phyloP scores from a whole-genome alignment of 2,888 invertebrate species.

The Leptopilina syphax region DNA sequence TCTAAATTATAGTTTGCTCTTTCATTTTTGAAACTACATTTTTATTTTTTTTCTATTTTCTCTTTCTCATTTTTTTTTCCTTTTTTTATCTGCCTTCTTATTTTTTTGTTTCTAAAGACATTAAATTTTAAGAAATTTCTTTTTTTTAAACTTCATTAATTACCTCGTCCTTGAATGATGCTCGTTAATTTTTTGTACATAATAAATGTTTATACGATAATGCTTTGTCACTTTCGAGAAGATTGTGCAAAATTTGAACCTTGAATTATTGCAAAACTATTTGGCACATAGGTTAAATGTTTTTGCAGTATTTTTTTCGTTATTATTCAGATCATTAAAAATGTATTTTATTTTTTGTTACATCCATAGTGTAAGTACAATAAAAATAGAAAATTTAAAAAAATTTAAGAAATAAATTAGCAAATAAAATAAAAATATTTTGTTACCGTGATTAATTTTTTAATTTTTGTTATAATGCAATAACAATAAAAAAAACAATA shows the following conservation, averaged over 20 bases:
- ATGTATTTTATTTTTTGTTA: no score
- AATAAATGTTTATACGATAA: not conserved
- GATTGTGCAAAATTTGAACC: slow-evolving; percentile 18
- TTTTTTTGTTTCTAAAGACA: not conserved
- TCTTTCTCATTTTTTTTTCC: no score
- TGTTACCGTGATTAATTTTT: no score
- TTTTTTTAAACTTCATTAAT: not conserved
- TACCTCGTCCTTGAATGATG: slow-evolving; percentile 13
- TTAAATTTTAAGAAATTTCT: not conserved
- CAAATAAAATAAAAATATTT: no score
- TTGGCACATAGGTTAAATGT: not conserved
- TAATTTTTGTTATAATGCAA: no score
- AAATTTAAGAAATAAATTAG: no score
- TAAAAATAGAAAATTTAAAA: no score
- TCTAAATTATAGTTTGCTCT: not conserved
- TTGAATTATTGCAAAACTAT: slow-evolving; percentile 5
- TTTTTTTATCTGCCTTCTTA: no score
- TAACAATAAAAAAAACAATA: no score
- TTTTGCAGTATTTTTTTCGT: not conserved
- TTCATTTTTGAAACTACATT: not conserved
- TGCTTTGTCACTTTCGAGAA: not conserved
- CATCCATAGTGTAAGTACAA: no score
- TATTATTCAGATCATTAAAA: no score
- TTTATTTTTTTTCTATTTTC: not conserved
- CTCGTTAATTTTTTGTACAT: not conserved